A percentile compares a stretch with the other conserved stretches of the same genome.
These are phyloP conservation scores for Ophiothrix spiculata DNA, from an alignment of 35 echinoderm and acorn worm genomes.

Conservation along the genomic window DNA sequence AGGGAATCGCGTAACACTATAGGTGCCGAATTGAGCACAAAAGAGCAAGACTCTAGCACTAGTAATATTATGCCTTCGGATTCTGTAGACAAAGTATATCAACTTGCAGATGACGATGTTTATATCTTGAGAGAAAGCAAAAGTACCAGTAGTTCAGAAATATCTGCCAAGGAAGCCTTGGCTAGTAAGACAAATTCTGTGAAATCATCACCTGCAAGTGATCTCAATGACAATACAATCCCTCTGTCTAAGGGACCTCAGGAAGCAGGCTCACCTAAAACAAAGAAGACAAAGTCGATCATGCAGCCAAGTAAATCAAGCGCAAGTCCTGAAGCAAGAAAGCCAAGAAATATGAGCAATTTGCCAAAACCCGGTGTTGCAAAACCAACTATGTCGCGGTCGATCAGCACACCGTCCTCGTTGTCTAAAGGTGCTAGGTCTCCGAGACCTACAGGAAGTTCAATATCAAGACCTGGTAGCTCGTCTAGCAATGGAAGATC, in stretches of 20 bases:
- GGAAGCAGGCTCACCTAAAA: background rate
- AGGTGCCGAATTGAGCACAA: background rate
- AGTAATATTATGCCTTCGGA: background rate
- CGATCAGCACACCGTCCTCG: background rate
- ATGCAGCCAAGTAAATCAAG: background rate
- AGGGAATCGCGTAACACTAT: background rate
- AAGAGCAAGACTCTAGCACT: background rate
- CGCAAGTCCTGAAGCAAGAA: background rate
- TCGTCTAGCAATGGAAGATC: background rate
- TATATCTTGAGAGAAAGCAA: constrained; percentile 20
- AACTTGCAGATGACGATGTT: constrained; percentile 28
- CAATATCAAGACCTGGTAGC: background rate
- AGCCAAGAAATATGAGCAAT: background rate
- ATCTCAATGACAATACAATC: constrained; percentile 24
- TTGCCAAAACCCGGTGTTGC: background rate
- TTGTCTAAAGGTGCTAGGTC: background rate
- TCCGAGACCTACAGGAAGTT: background rate
- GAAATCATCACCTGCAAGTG: background rate
- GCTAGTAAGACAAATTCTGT: background rate
- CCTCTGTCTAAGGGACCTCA: background rate
- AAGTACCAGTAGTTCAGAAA: background rate
- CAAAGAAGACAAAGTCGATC: background rate
- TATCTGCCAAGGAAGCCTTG: background rate
- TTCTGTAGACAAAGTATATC: constrained; percentile 18
- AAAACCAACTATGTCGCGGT: background rate